Evolutionary conservation across 2,888 invertebrate genomes (phyloP).

Genomic region (Ichneumoninae sp.): DNA sequence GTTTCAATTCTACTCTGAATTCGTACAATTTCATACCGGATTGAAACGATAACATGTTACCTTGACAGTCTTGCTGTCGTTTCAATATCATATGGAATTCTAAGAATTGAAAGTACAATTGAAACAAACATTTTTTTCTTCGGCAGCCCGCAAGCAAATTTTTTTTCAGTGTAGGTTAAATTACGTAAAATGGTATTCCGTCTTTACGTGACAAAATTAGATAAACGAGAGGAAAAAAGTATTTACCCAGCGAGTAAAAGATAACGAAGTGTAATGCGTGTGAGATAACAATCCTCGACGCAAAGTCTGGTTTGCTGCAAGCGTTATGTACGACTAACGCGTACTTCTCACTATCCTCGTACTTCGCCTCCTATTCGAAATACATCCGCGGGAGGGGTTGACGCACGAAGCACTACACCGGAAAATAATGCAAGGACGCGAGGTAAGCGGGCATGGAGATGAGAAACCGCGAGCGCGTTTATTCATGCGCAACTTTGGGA

Average conservation of each 20-base stretch:
- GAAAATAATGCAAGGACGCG: conserved; percentile 23
- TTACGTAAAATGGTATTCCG: conserved; percentile 6
- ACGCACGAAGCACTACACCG: conserved; percentile 50
- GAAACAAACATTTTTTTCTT: no score
- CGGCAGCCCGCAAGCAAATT: no score
- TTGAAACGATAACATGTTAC: no score
- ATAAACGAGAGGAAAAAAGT: conserved; percentile 19
- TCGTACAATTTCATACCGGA: no score
- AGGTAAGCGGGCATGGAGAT: conserved; percentile 13
- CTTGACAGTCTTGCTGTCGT: no score
- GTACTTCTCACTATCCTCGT: conserved; percentile 23
- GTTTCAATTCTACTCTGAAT: no score
- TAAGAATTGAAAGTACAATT: no score
- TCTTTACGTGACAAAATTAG: neutral
- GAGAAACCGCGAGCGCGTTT: conserved; percentile 59
- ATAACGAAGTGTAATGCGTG: neutral
- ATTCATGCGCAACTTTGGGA: conserved; percentile 67
- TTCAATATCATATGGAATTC: no score
- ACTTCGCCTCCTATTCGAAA: conserved; percentile 36
- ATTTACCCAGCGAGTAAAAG: neutral
- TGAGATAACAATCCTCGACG: neutral
- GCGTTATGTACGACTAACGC: neutral
- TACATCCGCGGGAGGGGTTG: conserved; percentile 33
- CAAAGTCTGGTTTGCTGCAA: neutral
- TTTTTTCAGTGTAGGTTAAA: neutral